phyloP scores from a whole-genome alignment of 2,888 invertebrate genomes.

The Chalcosyrphus nemorum region DNA sequence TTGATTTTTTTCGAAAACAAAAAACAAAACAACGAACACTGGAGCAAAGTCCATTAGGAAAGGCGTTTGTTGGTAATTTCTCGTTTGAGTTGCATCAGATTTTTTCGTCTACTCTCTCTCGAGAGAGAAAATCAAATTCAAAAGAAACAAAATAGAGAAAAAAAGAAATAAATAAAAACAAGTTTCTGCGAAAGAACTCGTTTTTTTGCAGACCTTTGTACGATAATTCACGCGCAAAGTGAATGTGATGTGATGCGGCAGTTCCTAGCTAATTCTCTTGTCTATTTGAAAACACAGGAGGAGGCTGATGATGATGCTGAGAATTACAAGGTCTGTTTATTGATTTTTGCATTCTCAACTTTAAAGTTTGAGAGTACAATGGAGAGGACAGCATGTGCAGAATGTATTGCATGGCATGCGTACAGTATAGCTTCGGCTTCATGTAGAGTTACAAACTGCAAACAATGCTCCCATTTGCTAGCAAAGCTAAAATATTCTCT shows the following conservation, averaged over 20 bases:
- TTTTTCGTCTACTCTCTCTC: background rate
- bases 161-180: constrained; percentile 77
- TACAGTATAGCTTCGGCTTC: background rate
- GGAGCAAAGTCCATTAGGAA: background rate
- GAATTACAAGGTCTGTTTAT: constrained; percentile 23
- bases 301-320: too few species aligned
- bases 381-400: too few species aligned
- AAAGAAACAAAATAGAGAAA: constrained; percentile 55
- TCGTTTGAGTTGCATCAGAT: constrained; percentile 31
- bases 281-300: background rate
- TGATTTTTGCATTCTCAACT: background rate
- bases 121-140: constrained; percentile 11
- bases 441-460: background rate
- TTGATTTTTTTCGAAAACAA: constrained; percentile 11
- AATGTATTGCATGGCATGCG: background rate
- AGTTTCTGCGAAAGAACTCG: constrained; percentile 40
- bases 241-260: constrained; percentile 44
- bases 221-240: constrained; percentile 32
- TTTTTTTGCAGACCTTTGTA: constrained; percentile 46
- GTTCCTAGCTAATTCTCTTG: background rate
- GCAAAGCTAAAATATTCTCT: too few species aligned
- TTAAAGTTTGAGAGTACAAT: background rate
- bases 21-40: background rate
- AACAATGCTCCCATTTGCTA: background rate
- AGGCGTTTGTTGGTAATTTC: constrained; percentile 5